Evolutionary conservation across 2,888 invertebrate species (phyloP).

Genomic region (Oscheius sp.): DNA sequence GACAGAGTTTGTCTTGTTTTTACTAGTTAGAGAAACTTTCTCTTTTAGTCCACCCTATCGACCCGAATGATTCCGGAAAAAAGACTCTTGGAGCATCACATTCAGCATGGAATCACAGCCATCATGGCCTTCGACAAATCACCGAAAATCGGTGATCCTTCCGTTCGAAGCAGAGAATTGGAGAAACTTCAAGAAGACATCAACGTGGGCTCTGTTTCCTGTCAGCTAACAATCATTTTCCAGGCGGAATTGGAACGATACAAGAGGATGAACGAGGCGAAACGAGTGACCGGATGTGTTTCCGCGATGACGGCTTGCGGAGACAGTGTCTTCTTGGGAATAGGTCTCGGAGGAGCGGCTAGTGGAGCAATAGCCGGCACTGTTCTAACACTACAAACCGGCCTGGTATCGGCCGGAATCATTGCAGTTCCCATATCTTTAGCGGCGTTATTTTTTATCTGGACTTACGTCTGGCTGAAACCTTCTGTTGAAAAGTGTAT

Average conservation of each 20-base stretch:
- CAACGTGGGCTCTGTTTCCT: conserved; percentile 54
- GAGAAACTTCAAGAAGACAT: conserved; percentile 70
- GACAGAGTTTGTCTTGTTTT: conserved; percentile 56
- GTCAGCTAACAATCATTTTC: conserved; percentile 39
- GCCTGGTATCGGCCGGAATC: conserved; percentile 66
- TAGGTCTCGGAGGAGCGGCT: conserved; percentile 62
- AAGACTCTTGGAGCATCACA: conserved; percentile 62
- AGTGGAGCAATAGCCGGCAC: conserved; percentile 65
- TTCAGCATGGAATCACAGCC: conserved; percentile 66
- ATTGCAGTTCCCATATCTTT: conserved; percentile 71
- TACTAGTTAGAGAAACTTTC: conserved; percentile 13
- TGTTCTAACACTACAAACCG: conserved; percentile 67
- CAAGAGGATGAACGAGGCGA: conserved; percentile 69
- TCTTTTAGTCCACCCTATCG: conserved; percentile 54
- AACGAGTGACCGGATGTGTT: conserved; percentile 62
- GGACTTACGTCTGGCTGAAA: conserved; percentile 67
- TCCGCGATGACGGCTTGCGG: conserved; percentile 71
- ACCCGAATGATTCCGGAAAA: conserved; percentile 71
- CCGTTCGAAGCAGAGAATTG: conserved; percentile 61
- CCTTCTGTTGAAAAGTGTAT: conserved; percentile 49
- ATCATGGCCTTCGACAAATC: conserved; percentile 69
- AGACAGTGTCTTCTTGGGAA: conserved; percentile 68
- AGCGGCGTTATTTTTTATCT: conserved; percentile 67
- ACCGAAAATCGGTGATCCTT: conserved; percentile 69
- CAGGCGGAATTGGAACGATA: conserved; percentile 70